These are phyloP conservation scores for Octodon degus DNA, from an alignment of 2,113 vertebrate species.

Conservation along the genomic window DNA sequence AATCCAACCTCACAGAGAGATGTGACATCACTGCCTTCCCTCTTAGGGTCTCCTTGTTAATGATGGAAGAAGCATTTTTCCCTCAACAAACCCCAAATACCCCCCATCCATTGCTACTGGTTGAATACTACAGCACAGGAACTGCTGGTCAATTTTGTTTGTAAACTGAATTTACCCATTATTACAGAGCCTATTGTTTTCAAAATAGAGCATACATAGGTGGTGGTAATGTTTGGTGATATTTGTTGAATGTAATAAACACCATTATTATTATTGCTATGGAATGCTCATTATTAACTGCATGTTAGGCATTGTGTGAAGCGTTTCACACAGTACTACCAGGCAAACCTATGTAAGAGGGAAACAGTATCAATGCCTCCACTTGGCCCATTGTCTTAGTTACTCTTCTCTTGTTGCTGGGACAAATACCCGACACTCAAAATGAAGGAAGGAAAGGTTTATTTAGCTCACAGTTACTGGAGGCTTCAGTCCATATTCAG, in stretches of 20 bases:
- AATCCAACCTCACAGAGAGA: not conserved
- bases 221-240: not conserved
- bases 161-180: not conserved
- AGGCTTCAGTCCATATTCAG: too few species aligned
- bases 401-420: too few species aligned
- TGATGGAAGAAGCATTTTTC: not conserved
- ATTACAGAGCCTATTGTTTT: not conserved
- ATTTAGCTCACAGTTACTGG: too few species aligned
- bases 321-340: not conserved
- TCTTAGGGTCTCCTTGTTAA: not conserved
- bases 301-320: not conserved
- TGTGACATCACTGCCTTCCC: not conserved
- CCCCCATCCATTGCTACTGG: not conserved
- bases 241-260: not conserved
- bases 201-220: not conserved
- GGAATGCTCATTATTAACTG: not conserved
- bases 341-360: not conserved
- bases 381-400: too few species aligned
- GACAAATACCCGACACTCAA: too few species aligned
- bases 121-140: not conserved
- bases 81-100: not conserved
- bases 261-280: not conserved
- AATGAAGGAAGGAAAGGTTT: too few species aligned
- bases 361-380: not conserved
- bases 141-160: slow-evolving; percentile 16